Evolutionary conservation across 2,888 invertebrate genomes (phyloP).

Genomic region (Parthenolecanium corni): DNA sequence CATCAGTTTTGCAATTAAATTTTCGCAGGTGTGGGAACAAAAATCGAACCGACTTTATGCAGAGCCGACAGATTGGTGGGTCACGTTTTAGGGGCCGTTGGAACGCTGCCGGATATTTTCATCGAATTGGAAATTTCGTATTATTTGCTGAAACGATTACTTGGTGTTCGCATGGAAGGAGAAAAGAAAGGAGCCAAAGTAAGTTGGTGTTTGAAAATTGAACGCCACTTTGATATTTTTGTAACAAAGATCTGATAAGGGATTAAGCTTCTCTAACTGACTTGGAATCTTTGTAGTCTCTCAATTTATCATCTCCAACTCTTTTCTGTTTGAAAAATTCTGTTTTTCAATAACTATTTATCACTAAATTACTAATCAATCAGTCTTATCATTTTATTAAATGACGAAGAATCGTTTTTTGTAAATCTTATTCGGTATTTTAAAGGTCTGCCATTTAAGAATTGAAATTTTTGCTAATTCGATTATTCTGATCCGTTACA

Average conservation of each 20-base stretch:
- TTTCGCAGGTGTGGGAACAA: slow-evolving; percentile 82
- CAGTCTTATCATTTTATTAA: slow-evolving; percentile 14
- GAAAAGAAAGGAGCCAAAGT: slow-evolving; percentile 98
- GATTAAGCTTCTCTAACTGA: too few relatives aligned
- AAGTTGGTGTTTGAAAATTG: slow-evolving; percentile 28
- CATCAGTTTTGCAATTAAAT: too few relatives aligned
- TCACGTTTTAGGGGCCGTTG: slow-evolving; percentile 90
- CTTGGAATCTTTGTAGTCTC: too few relatives aligned
- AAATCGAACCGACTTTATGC: slow-evolving; percentile 97
- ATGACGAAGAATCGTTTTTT: too few relatives aligned
- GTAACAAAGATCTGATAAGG: too few relatives aligned
- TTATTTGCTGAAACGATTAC: slow-evolving; percentile 83
- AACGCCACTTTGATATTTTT: not conserved
- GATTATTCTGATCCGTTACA: too few relatives aligned
- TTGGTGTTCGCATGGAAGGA: slow-evolving; percentile 96
- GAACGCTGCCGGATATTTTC: slow-evolving; percentile 91
- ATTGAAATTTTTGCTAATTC: too few relatives aligned
- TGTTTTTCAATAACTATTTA: too few relatives aligned
- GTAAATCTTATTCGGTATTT: too few relatives aligned
- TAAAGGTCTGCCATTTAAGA: too few relatives aligned
- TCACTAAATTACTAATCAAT: not conserved
- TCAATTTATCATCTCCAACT: too few relatives aligned
- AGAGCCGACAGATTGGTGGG: slow-evolving; percentile 97
- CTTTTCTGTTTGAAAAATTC: too few relatives aligned
- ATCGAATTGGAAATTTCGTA: slow-evolving; percentile 97